Conservation (phyloP, 1,140 invertebrate genomes). For the Magallana gigas region DNA sequence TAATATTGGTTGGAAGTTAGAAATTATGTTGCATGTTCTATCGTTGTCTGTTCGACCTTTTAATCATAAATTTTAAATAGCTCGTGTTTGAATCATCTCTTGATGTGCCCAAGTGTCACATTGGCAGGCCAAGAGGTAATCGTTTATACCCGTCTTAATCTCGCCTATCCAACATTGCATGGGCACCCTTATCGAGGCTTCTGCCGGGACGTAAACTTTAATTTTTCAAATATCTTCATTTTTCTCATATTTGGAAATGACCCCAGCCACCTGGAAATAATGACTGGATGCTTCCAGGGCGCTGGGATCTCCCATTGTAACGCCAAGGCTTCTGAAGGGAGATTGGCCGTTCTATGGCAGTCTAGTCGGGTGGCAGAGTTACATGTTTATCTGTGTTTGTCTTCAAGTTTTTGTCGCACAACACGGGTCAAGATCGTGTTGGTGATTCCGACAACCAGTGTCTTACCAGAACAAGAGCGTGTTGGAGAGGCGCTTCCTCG, state of each 20-base stretch:
- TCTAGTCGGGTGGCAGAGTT: neutral
- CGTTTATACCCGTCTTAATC: conserved; percentile 20
- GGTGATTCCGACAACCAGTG: conserved; percentile 22
- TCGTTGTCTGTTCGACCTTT: conserved; percentile 14
- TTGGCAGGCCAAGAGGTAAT: conserved; percentile 6
- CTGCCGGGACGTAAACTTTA: neutral
- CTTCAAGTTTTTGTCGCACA: conserved; percentile 35
- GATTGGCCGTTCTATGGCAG: neutral
- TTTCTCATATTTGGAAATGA: conserved; percentile 38
- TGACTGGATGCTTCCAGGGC: neutral
- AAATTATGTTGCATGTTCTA: conserved; percentile 6
- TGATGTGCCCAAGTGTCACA: neutral
- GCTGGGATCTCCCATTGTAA: conserved; percentile 39
- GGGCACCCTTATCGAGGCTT: conserved; percentile 1
- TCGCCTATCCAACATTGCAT: conserved; percentile 7
- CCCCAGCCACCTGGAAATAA: conserved; percentile 21
- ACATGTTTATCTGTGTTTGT: conserved; percentile 39
- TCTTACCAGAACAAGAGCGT: conserved; percentile 38
- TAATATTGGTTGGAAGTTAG: neutral
- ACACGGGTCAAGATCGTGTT: conserved; percentile 45
- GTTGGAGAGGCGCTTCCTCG: conserved; percentile 8
- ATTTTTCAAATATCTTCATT: conserved; percentile 42
- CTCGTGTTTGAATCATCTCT: conserved; percentile 30
- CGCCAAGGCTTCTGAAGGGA: neutral
- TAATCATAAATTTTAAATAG: conserved; percentile 35